A percentile compares a stretch with the other conserved stretches of the same genome.
Conservation (phyloP, 1,140 invertebrate species). For the Cecropterus lyciades region DNA sequence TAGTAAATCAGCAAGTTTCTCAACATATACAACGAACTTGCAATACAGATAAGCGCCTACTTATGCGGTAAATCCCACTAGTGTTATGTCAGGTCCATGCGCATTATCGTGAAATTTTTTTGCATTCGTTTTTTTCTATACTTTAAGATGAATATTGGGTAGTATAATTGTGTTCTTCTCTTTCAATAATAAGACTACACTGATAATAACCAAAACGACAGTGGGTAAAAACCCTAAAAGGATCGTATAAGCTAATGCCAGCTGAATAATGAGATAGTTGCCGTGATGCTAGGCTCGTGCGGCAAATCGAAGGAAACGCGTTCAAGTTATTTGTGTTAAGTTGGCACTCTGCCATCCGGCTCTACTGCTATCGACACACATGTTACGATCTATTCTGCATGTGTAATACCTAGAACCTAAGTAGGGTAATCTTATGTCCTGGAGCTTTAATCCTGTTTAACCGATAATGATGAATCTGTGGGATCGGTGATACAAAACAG, state of each 20-base stretch:
- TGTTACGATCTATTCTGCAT: conserved; percentile 4
- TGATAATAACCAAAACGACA: background rate
- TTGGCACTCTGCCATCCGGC: conserved; percentile 11
- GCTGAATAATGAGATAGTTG: conserved; percentile 27
- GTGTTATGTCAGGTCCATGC: background rate
- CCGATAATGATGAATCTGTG: no score
- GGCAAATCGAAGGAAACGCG: conserved; percentile 16
- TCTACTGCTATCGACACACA: conserved; percentile 13
- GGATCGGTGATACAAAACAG: no score
- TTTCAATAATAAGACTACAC: background rate
- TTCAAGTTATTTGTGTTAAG: conserved; percentile 14
- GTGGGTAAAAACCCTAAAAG: background rate
- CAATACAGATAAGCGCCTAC: conserved; percentile 32
- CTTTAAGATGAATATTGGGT: no score
- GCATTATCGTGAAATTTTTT: background rate
- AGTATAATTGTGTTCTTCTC: no score
- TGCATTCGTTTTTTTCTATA: background rate
- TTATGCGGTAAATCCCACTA: conserved; percentile 14
- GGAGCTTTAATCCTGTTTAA: no score
- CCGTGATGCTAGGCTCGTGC: conserved; percentile 10
- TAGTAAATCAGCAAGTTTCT: conserved; percentile 11
- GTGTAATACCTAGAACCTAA: conserved; percentile 1
- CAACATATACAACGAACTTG: conserved; percentile 30
- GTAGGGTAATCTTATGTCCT: background rate
- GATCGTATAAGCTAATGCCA: conserved; percentile 24